phyloP scores from a whole-genome alignment of 2,797 vertebrate species.

The Borostomias antarcticus region DNA sequence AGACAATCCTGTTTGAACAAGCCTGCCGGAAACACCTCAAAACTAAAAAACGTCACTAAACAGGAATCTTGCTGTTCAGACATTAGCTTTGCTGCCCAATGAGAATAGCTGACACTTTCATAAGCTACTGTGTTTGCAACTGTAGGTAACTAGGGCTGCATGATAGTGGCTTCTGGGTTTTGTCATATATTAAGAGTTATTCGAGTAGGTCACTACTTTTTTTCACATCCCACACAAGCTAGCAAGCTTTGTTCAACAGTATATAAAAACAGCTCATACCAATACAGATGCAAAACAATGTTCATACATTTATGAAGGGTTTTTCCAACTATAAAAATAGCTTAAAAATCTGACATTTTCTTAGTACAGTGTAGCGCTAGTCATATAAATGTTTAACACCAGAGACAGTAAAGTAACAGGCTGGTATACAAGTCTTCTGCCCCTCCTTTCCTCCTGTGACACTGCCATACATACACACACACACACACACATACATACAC shows the following conservation, averaged over 20 bases:
- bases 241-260: constrained; percentile 66
- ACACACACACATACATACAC: background rate
- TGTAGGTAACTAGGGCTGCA: constrained; percentile 39
- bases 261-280: constrained; percentile 65
- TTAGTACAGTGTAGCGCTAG: constrained; percentile 73
- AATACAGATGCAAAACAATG: constrained; percentile 70
- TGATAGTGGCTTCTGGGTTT: constrained; percentile 40
- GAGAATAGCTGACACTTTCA: constrained; percentile 28
- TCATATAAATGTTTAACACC: constrained; percentile 50
- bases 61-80: constrained; percentile 28
- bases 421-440: constrained; percentile 60
- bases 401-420: constrained; percentile 62
- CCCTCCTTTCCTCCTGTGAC: constrained; percentile 69
- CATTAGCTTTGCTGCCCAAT: constrained; percentile 9
- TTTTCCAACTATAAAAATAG: constrained; percentile 80
- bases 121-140: constrained; percentile 39
- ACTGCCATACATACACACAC: constrained; percentile 42
- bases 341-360: constrained; percentile 78
- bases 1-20: constrained; percentile 4
- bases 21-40: constrained; percentile 21
- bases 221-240: constrained; percentile 58
- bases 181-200: too few species aligned
- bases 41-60: constrained; percentile 5
- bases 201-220: too few species aligned
- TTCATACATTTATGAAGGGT: constrained; percentile 57